Evolutionary conservation across 2,888 invertebrate genomes (phyloP).

Genomic region (Oscheius sp.): DNA sequence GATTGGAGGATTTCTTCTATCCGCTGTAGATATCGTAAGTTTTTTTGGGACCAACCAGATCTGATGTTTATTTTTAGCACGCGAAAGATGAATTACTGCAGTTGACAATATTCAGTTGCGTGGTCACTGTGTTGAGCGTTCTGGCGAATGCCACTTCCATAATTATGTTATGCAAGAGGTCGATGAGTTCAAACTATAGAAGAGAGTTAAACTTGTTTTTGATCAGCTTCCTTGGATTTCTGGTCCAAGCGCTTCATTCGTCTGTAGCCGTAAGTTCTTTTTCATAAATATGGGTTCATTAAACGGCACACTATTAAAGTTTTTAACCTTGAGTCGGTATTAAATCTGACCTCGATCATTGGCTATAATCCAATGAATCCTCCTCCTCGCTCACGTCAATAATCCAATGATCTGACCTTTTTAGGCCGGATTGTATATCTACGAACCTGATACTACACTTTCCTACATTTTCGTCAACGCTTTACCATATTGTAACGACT

Average conservation of each 20-base stretch:
- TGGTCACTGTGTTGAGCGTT: slow-evolving; percentile 21
- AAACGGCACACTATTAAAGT: not conserved
- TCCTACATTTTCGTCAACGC: not conserved
- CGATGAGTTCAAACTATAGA: slow-evolving; percentile 33
- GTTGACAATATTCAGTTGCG: slow-evolving; percentile 28
- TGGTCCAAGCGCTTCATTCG: slow-evolving; percentile 8
- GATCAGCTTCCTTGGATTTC: slow-evolving; percentile 24
- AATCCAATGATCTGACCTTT: not conserved
- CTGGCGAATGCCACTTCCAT: slow-evolving; percentile 20
- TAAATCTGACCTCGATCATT: slow-evolving; percentile 1
- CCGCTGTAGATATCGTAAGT: slow-evolving; percentile 11
- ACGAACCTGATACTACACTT: not conserved
- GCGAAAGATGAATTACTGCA: slow-evolving; percentile 9
- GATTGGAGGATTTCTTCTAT: slow-evolving; percentile 18
- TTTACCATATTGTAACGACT: slow-evolving; percentile 24
- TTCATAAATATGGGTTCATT: no score
- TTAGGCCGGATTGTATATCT: slow-evolving; percentile 27
- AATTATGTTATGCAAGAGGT: slow-evolving; percentile 24
- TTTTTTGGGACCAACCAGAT: no score
- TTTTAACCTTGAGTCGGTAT: not conserved
- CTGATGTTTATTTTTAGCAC: not conserved
- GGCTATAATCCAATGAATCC: not conserved
- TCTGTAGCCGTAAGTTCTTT: slow-evolving; percentile 15
- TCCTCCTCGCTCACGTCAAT: not conserved
- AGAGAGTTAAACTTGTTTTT: slow-evolving; percentile 23